phyloP scores from a whole-genome alignment of 2,797 vertebrate genomes.

The Epinephelus awoara region DNA sequence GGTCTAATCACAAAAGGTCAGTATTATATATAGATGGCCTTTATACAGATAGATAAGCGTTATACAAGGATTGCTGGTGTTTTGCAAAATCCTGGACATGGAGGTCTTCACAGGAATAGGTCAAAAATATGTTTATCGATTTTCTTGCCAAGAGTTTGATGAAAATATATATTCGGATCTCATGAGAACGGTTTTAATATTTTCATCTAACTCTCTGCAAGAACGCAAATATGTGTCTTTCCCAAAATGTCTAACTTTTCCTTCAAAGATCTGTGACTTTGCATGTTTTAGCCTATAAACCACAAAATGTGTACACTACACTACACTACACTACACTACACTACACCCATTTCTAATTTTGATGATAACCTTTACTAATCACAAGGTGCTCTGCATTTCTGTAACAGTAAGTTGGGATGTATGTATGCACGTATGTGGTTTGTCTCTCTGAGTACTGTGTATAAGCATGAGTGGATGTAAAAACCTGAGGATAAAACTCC shows the following conservation, averaged over 20 bases:
- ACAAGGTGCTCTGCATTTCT: background rate
- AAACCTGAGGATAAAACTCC: conserved; percentile 7
- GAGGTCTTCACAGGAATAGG: background rate
- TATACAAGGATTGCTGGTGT: background rate
- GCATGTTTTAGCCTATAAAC: too few relatives aligned
- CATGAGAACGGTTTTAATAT: too few relatives aligned
- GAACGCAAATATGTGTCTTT: too few relatives aligned
- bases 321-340: too few relatives aligned
- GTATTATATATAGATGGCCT: conserved; percentile 32
- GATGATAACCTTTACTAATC: too few relatives aligned
- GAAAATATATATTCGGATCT: background rate
- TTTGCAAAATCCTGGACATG: conserved; percentile 8
- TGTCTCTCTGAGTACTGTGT: background rate
- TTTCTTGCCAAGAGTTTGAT: background rate
- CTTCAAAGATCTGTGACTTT: too few relatives aligned
- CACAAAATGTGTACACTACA: too few relatives aligned
- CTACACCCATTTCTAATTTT: too few relatives aligned
- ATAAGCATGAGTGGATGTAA: background rate
- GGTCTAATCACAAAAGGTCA: conserved; percentile 34
- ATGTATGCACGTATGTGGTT: background rate
- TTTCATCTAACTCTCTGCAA: too few relatives aligned
- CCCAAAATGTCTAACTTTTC: too few relatives aligned
- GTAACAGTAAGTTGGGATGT: conserved; percentile 6
- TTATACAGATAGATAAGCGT: conserved; percentile 11
- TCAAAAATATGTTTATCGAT: background rate